These are phyloP conservation scores for Mesitornis unicolor DNA, from an alignment of 2,113 vertebrate species.

Conservation along the genomic window DNA sequence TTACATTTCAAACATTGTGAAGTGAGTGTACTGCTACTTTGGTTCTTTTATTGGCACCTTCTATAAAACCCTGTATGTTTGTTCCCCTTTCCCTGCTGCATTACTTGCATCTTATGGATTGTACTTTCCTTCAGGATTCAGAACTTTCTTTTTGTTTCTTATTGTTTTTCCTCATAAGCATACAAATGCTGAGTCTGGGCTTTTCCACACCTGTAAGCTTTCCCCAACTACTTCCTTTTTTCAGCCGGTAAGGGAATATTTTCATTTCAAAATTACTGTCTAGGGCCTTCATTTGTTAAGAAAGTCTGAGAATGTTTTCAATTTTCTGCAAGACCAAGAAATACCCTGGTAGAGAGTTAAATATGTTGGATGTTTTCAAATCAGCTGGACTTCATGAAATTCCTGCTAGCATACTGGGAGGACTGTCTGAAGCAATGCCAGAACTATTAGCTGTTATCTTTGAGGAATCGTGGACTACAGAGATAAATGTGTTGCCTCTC, in stretches of 20 bases:
- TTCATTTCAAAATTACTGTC: background rate
- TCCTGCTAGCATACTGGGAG: background rate
- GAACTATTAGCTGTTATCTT: background rate
- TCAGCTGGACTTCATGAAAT: slow-evolving; percentile 37
- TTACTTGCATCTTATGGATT: background rate
- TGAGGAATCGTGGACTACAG: background rate
- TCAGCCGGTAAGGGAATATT: background rate
- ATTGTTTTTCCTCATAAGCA: background rate
- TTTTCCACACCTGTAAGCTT: background rate
- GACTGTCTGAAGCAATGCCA: slow-evolving; percentile 9
- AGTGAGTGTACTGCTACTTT: background rate
- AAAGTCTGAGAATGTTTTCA: slow-evolving; percentile 16
- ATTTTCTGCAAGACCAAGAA: background rate
- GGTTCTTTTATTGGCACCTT: background rate
- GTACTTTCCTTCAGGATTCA: background rate
- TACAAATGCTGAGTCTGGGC: background rate
- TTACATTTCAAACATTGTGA: background rate
- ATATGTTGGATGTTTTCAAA: slow-evolving; percentile 1
- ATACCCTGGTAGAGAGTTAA: background rate
- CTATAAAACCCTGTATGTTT: background rate
- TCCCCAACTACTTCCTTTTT: background rate
- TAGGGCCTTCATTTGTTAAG: background rate
- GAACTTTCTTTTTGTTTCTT: background rate
- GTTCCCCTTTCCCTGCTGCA: background rate
- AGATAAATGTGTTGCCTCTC: background rate